Conservation (phyloP, 2,888 invertebrate genomes). For the Teleogryllus oceanicus region DNA sequence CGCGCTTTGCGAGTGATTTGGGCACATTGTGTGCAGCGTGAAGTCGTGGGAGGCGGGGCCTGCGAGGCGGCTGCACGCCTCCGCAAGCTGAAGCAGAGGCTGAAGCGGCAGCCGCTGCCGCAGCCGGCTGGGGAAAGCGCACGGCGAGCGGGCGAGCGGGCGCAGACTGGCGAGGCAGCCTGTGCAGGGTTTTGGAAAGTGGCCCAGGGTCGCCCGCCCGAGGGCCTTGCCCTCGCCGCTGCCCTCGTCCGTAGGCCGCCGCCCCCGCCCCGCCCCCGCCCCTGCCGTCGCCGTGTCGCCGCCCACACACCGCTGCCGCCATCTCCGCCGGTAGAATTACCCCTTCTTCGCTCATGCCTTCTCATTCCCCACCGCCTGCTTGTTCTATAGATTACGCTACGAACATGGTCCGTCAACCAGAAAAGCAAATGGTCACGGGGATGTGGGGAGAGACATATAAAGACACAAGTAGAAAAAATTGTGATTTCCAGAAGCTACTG, state of each 20-base stretch:
- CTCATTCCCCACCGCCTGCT: no score
- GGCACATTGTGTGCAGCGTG: no score
- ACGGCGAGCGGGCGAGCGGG: background rate
- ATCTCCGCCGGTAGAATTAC: background rate
- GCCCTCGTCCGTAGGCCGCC: background rate
- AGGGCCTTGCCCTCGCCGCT: background rate
- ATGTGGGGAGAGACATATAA: background rate
- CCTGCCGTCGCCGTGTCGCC: no score
- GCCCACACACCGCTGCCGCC: background rate
- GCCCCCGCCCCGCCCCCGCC: background rate
- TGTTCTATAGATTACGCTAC: no score
- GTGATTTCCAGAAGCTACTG: background rate
- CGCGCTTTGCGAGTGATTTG: no score
- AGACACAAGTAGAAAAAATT: background rate
- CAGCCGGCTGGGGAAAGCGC: background rate
- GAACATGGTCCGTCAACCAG: no score
- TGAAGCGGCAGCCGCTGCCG: no score
- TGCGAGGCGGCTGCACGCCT: no score
- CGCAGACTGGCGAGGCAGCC: background rate
- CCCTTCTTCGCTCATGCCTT: no score
- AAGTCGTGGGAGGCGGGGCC: no score
- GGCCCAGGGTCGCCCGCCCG: conserved; percentile 18
- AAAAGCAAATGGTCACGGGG: no score
- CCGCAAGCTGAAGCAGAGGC: no score
- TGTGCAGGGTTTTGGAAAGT: conserved; percentile 18